Base-by-base conservation (phyloP, 2,797 vertebrate genomes). In the Hyperoplus lanceolatus region DNA sequence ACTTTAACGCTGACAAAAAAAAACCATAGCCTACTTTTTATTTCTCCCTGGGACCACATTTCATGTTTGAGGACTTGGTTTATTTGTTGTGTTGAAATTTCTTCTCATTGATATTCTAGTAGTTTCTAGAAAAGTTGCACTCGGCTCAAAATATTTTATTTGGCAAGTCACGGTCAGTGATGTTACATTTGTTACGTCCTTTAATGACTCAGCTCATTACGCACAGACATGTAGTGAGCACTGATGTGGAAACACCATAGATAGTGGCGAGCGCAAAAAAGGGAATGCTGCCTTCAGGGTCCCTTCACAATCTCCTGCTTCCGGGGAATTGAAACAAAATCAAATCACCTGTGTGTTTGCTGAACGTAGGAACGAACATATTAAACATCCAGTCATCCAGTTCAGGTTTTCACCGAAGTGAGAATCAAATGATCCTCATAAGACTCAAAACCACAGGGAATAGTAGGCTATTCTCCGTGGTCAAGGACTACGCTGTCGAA, bases 191-290 rank as follows among this genome's bases (percentile, higher is more conserved):
- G 36, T 63, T 29, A 56, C 56, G 5, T 43, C 21, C 4, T 2
- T 2, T 14, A 11, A 58, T 73, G 70, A 77, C 68, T 77, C 59
- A 61, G 67, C 67, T 48, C 10, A 4, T 62, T 46, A 12, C 3
- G 1, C 6, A 16, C 10, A 36, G 41, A 48, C 39, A 49, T 58
- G 65, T 14, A 4, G 1, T 13, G 57, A 16, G 9, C 18, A 38
- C 13, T 0, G 3, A 9, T 18, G 0, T 43, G 41, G 68, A 16
- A 29, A 72, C 74, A 68, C 36, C 48, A 53, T 5, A 5, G 36
- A 42, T 0, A 0, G 86, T 69, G 48, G 49, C 60, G 84, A 36
- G 88, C 5, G 83, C 88, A 89, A 81, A 84, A 5, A 43, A 12
- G 3, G 10, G 10, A 45, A 36, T 45, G 85, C 4, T 73, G 81